Evolutionary conservation across 1,140 invertebrate species (phyloP).

Genomic region (Eciton burchellii): DNA sequence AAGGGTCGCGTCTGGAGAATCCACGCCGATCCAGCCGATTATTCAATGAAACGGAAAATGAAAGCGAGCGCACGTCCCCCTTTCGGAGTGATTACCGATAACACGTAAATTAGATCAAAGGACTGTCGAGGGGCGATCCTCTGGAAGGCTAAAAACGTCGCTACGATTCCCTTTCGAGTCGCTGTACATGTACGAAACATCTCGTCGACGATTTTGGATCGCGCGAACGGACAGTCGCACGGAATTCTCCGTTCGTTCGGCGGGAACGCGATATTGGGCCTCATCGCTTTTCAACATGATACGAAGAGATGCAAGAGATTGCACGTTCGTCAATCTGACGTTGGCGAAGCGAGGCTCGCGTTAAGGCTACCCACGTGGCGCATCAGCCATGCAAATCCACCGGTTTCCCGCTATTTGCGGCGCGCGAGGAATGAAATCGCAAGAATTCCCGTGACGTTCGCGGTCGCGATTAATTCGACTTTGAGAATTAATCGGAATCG

Average conservation of each 20-base stretch:
- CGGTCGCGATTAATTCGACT: background rate
- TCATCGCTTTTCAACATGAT: background rate
- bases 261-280: background rate
- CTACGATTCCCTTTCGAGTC: too few relatives aligned
- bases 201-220: background rate
- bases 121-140: background rate
- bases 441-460: background rate
- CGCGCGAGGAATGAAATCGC: background rate
- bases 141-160: background rate
- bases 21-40: conserved; percentile 30
- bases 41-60: conserved; percentile 49
- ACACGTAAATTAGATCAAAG: conserved; percentile 17
- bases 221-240: background rate
- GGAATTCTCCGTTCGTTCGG: background rate
- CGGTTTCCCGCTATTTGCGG: background rate
- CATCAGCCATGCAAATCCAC: conserved; percentile 1
- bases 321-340: background rate
- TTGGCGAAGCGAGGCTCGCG: background rate
- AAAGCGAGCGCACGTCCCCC: background rate
- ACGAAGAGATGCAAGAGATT: background rate
- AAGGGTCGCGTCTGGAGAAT: conserved; percentile 28
- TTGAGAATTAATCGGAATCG: background rate
- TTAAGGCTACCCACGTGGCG: conserved; percentile 9
- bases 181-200: background rate
- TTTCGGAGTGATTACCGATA: conserved; percentile 41